Evolutionary conservation across 64 coral and sea anemone species (phyloP), one percentile per base, ranked within the genome.

Genomic region (Stichodactyla helianthus): DNA sequence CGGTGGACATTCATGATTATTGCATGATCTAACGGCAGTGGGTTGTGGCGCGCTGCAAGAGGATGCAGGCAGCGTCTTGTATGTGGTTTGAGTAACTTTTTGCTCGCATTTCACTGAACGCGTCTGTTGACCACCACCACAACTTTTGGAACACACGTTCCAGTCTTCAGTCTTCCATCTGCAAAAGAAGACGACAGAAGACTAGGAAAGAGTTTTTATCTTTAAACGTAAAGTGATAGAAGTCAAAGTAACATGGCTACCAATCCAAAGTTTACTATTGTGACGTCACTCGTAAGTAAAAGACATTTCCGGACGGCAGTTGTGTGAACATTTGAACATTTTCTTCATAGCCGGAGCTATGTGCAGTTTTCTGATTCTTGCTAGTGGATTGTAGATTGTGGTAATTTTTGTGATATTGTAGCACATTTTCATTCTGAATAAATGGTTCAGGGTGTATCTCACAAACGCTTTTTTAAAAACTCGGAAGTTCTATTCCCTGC

Each of bases 81-180:
- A 61, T 2, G 59, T 67, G 18, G 86, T 59, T 53, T 87, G 80
- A 23, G 70, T 58, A 20, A 90, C 59, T 13, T 87, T 85, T 23
- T 87, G 94, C 26, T 82, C 80, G 58, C 94, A 96, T 85, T 81
- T 79, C 53, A 96, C 52, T 44, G 67, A 68, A 4, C 94, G 84
- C 12, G 7, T 78, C 59, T 93, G 91, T 18, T 57, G 84, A 77
- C 94, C 94, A 70, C 94, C 88, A 19, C 77, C 94, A 58, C 94
- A 96, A 7, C 57, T 78, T 59, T 88, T 52, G 7, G 91, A 90
- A 77, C 94, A 96, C 17, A 26, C 76, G 8, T 12, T 77, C 93
- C 93, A 95, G 17, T 77, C 65, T 18, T 86, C 93, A 28, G 16
- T 26, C 52, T 83, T 59, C 87, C 87, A 95, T 26, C 93, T 95